A percentile compares a stretch with the other conserved stretches of the same genome.
Evolutionary conservation across 2,888 invertebrate genomes (phyloP).

Genomic region (Stegana nigrithorax): DNA sequence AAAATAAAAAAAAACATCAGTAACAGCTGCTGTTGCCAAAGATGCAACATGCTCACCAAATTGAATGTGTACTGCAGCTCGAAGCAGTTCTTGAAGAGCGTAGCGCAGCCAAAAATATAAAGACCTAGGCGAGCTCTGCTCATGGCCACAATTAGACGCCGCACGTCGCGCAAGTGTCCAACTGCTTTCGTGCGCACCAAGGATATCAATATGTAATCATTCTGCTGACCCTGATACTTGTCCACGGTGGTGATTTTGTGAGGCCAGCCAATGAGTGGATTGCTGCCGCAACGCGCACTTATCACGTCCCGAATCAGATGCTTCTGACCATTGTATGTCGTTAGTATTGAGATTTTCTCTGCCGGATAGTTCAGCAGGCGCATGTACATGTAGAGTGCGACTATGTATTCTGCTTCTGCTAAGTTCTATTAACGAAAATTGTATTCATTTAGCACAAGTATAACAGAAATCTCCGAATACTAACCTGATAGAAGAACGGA

Average conservation of each 20-base stretch:
- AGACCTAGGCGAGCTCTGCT: conserved; percentile 96
- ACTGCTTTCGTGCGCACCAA: conserved; percentile 95
- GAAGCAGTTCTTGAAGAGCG: conserved; percentile 95
- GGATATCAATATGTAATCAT: conserved; percentile 96
- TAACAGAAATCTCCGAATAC: no score
- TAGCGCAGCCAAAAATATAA: conserved; percentile 93
- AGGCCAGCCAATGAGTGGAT: conserved; percentile 94
- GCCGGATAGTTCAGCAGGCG: conserved; percentile 96
- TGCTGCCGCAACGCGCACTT: conserved; percentile 90
- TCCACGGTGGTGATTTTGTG: conserved; percentile 96
- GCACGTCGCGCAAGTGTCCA: conserved; percentile 96
- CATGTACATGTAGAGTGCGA: conserved; percentile 99
- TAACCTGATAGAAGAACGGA: conserved; percentile 97
- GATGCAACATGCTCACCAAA: conserved; percentile 72
- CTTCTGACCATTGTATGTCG: conserved; percentile 99
- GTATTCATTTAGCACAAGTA: neutral
- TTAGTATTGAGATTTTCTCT: conserved; percentile 95
- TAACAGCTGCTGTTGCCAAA: no score
- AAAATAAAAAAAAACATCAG: neutral
- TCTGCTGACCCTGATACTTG: conserved; percentile 99
- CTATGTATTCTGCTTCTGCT: conserved; percentile 93
- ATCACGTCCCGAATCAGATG: conserved; percentile 97
- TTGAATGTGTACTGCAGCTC: conserved; percentile 96
- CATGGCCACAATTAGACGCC: conserved; percentile 97
- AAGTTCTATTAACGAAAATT: conserved; percentile 73